Evolutionary conservation across 2,888 invertebrate species (phyloP).

Genomic region (Lithosia quadra): DNA sequence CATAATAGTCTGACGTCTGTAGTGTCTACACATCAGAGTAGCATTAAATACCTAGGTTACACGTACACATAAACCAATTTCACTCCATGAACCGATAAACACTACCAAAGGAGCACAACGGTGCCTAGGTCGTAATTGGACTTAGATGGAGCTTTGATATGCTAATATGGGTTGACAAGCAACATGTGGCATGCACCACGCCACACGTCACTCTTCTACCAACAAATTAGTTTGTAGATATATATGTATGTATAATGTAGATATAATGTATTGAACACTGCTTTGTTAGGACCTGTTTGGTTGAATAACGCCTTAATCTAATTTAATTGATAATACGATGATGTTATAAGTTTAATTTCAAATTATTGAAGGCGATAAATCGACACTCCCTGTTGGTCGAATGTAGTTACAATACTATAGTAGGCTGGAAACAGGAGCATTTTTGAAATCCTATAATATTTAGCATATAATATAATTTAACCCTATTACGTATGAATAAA

Average conservation of each 20-base stretch:
- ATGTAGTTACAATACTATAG: too few relatives aligned
- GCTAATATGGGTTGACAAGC: slow-evolving; percentile 74
- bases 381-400: too few relatives aligned
- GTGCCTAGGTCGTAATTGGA: slow-evolving; percentile 67
- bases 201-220: slow-evolving; percentile 28
- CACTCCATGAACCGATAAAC: slow-evolving; percentile 19
- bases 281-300: background rate
- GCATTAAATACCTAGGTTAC: background rate
- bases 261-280: background rate
- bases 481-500: background rate
- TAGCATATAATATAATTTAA: too few relatives aligned
- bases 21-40: background rate
- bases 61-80: slow-evolving; percentile 17
- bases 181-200: slow-evolving; percentile 68
- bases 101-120: slow-evolving; percentile 24
- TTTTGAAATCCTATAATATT: too few relatives aligned
- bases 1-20: too few relatives aligned
- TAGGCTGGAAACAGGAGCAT: too few relatives aligned
- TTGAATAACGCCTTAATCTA: too few relatives aligned
- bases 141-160: slow-evolving; percentile 79
- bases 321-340: too few relatives aligned
- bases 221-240: background rate
- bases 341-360: too few relatives aligned
- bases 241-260: background rate
- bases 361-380: too few relatives aligned